Evolutionary conservation across 2,113 vertebrate genomes (phyloP).

Genomic region (Osmerus eperlanus): DNA sequence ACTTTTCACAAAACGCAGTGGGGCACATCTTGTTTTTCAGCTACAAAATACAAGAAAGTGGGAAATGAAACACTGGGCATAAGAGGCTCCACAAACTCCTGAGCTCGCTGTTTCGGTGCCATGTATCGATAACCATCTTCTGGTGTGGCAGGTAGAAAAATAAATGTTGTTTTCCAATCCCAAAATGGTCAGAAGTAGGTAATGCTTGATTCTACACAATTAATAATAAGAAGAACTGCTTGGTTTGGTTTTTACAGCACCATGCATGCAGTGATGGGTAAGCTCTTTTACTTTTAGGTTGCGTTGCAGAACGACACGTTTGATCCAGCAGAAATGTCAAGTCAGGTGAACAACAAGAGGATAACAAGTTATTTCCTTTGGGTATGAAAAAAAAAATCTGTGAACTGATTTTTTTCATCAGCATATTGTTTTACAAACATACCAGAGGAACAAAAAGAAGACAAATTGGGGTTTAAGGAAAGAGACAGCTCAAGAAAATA

Average conservation of each 20-base stretch:
- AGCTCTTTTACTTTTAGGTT: slow-evolving; percentile 61
- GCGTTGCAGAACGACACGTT: slow-evolving; percentile 65
- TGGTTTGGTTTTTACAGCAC: slow-evolving; percentile 23
- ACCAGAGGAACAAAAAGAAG: slow-evolving; percentile 53
- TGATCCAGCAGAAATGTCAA: slow-evolving; percentile 72
- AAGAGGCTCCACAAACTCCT: no score
- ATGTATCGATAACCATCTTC: no score
- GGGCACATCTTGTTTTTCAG: neutral
- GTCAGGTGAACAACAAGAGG: slow-evolving; percentile 61
- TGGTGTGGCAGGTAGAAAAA: no score
- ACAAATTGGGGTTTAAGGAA: slow-evolving; percentile 67
- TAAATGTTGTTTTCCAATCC: no score
- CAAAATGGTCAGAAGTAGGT: no score
- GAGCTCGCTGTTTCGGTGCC: no score
- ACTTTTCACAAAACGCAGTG: slow-evolving; percentile 16
- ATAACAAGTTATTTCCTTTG: slow-evolving; percentile 69
- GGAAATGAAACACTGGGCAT: no score
- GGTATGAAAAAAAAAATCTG: slow-evolving; percentile 49
- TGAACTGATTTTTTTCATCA: slow-evolving; percentile 58
- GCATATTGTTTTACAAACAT: slow-evolving; percentile 66
- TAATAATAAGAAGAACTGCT: neutral
- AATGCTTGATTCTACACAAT: no score
- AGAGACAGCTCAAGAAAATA: slow-evolving; percentile 44
- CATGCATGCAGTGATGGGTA: slow-evolving; percentile 62
- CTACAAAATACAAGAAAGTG: no score